Evolutionary conservation across 2,113 vertebrate species (phyloP).

Genomic region (Deroptyus accipitrinus): DNA sequence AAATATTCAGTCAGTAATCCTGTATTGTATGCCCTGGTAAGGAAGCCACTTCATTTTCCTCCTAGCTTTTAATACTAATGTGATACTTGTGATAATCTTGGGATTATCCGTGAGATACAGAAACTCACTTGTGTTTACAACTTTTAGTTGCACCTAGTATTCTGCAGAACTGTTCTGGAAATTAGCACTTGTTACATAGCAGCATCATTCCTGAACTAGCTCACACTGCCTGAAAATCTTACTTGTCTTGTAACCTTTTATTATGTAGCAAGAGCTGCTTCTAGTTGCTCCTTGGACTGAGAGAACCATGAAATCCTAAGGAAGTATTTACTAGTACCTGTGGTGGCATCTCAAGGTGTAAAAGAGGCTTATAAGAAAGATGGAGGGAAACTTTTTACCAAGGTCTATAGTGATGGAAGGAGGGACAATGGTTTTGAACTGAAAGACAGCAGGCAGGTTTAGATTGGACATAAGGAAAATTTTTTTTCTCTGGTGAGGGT

Average conservation of each 20-base stretch:
- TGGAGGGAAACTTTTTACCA: background rate
- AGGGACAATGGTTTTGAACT: background rate
- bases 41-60: background rate
- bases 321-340: background rate
- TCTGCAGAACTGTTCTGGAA: background rate
- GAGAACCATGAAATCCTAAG: background rate
- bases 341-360: accelerated
- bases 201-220: background rate
- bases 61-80: accelerated
- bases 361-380: background rate
- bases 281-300: background rate
- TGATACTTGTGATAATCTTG: background rate
- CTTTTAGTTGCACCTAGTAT: background rate
- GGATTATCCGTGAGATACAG: background rate
- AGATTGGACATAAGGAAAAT: background rate
- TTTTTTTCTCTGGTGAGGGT: background rate
- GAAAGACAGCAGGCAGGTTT: background rate
- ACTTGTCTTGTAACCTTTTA: background rate
- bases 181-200: background rate
- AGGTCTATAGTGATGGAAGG: background rate
- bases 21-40: background rate
- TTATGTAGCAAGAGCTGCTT: background rate
- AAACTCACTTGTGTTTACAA: background rate
- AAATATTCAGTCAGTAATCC: background rate
- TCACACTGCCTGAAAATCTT: background rate